Conservation (phyloP, 1,140 invertebrate genomes). For the Solenopsis fugax region DNA sequence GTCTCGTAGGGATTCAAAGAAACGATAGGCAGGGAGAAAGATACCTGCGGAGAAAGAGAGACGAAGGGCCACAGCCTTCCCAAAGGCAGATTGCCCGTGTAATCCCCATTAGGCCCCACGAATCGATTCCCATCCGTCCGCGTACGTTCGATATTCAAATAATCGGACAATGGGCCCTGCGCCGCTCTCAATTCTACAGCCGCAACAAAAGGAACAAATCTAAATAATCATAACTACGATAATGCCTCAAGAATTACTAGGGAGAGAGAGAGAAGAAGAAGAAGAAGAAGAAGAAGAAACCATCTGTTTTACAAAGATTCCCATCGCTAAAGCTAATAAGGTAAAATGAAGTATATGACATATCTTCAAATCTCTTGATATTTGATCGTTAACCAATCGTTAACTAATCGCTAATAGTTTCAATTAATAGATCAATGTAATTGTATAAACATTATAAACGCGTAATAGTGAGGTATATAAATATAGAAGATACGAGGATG, state of each 20-base stretch:
- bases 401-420: too few relatives aligned
- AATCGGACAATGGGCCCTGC: constrained; percentile 85
- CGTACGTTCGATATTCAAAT: constrained; percentile 85
- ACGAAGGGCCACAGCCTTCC: constrained; percentile 73
- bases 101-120: constrained; percentile 85
- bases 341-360: background rate
- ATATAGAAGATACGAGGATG: too few relatives aligned
- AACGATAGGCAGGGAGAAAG: constrained; percentile 48
- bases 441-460: background rate
- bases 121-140: constrained; percentile 84
- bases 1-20: constrained; percentile 54
- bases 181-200: constrained; percentile 71
- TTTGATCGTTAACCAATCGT: too few relatives aligned
- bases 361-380: background rate
- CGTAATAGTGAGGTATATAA: background rate
- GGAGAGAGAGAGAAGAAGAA: background rate
- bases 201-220: constrained; percentile 80
- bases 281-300: constrained; percentile 35
- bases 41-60: constrained; percentile 52
- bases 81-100: constrained; percentile 85
- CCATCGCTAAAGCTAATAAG: constrained; percentile 11
- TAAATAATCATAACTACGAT: constrained; percentile 85
- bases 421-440: background rate
- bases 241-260: constrained; percentile 73
- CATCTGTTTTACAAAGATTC: constrained; percentile 41